Percentiles rank a stretch among this genome's conserved stretches.
Conservation (phyloP, 2,797 vertebrate genomes). For the Tangara arthus region DNA sequence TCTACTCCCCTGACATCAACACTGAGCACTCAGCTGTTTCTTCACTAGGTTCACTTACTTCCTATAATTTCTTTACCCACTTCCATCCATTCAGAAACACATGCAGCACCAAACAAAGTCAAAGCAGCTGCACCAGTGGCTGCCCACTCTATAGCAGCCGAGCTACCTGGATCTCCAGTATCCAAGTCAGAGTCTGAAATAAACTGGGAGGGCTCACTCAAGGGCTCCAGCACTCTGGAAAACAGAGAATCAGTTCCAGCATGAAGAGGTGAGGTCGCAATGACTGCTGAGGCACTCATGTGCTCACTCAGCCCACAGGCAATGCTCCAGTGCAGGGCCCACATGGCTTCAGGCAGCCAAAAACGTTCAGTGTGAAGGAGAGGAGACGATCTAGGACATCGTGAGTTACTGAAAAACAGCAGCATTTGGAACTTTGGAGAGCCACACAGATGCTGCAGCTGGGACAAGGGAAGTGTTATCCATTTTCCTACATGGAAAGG, state of each 20-base stretch:
- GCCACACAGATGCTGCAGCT: neutral
- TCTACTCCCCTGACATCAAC: neutral
- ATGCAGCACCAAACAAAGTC: neutral
- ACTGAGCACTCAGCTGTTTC: neutral
- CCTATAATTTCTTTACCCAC: neutral
- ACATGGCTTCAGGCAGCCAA: neutral
- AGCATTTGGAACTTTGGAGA: neutral
- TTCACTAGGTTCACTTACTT: neutral
- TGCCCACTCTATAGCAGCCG: neutral
- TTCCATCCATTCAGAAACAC: neutral
- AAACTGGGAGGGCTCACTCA: neutral
- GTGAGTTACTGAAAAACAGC: accelerated
- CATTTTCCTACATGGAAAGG: neutral
- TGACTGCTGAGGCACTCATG: neutral
- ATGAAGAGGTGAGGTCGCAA: neutral
- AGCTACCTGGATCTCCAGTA: neutral
- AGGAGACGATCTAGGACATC: neutral
- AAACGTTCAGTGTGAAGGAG: neutral
- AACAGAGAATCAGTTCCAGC: accelerated
- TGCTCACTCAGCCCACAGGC: neutral
- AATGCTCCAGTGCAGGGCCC: neutral
- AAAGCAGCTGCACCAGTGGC: neutral
- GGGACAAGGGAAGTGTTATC: neutral
- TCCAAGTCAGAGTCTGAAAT: neutral
- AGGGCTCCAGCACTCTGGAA: neutral